Conservation (phyloP, 2,888 invertebrate genomes). For the Synanthedon andrenaeformis region DNA sequence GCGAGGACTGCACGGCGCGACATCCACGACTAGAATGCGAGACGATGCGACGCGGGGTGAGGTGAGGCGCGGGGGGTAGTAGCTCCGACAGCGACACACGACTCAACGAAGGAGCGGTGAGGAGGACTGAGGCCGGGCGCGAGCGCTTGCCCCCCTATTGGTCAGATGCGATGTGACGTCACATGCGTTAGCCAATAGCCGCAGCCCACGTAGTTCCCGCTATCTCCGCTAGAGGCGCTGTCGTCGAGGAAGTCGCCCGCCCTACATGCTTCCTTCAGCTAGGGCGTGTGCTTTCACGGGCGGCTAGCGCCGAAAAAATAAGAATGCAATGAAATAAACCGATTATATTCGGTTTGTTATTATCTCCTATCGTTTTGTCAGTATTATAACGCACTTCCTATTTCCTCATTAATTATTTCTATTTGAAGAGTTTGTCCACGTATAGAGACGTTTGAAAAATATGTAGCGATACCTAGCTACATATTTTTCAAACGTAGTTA, state of each 20-base stretch:
- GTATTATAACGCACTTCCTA: background rate
- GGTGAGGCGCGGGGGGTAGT: constrained; percentile 22
- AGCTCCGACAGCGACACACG: constrained; percentile 51
- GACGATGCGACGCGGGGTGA: constrained; percentile 55
- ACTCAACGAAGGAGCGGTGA: constrained; percentile 65
- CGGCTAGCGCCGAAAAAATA: constrained; percentile 30
- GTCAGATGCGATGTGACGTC: constrained; percentile 53
- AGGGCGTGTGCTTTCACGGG: constrained; percentile 63
- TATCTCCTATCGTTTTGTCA: background rate
- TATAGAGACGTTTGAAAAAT: too few species aligned
- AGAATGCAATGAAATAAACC: background rate
- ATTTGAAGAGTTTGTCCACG: too few species aligned
- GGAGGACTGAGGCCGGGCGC: constrained; percentile 62
- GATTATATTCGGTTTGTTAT: constrained; percentile 4
- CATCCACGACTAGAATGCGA: constrained; percentile 69
- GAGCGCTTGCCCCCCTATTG: constrained; percentile 53
- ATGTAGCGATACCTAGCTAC: too few species aligned
- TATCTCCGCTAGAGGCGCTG: constrained; percentile 43
- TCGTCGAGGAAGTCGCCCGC: constrained; percentile 56
- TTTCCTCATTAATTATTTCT: background rate
- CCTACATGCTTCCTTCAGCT: constrained; percentile 63
- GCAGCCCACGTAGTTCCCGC: constrained; percentile 25
- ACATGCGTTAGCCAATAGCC: constrained; percentile 44
- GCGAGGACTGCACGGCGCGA: constrained; percentile 68
- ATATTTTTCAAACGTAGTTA: too few species aligned